Evolutionary conservation across 2,797 vertebrate genomes (phyloP), one percentile per base, ranked within the genome.

Genomic region (Dipus sagitta): DNA sequence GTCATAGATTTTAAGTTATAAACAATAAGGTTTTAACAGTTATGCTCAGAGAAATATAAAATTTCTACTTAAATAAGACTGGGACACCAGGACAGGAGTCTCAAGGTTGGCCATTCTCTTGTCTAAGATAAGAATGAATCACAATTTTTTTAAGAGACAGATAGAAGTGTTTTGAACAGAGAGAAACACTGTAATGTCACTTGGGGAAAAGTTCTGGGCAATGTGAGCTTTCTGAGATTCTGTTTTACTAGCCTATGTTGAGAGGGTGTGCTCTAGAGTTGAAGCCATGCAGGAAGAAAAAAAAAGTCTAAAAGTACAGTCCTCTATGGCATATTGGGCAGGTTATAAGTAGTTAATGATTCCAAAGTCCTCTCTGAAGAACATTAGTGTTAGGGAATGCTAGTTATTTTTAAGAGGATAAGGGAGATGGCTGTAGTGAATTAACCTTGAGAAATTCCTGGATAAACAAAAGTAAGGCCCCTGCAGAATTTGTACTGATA

Each of bases 11-110:
- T 75, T 68, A 58, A 74, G n/a, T n/a, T 58, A 18, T 42, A 86
- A 81, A 84, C 28, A 92, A 47, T 47, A 54, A 92, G 30, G 21
- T 75, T 86, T 92, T 90, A 89, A 77, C 38, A 78, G 6, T 0
- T 68, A 67, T 75, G 30, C 58, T 47, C 15, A 74, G 38, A 93
- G 24, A 62, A 95, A 86, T 28, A 62, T 30, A 52, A 86, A 77
- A 60, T 26, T 78, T 88, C 42, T 32, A 8, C 8, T 38, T 80
- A 74, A 62, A 4, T 67, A 20, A 62, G 67, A 64, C 18, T 54
- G 24, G n/a, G 88, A 93, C 26, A 64, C 26, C 71, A 90, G 52
- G 42, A 11, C 68, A 68, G 10, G 23, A 38, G 0, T 70, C 60
- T 38, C 38, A 23, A 78, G 74, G 10, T 28, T 88, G 34, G n/a